These are phyloP conservation scores for Fundulus diaphanus DNA, from an alignment of 2,797 vertebrate genomes.

Conservation along the genomic window DNA sequence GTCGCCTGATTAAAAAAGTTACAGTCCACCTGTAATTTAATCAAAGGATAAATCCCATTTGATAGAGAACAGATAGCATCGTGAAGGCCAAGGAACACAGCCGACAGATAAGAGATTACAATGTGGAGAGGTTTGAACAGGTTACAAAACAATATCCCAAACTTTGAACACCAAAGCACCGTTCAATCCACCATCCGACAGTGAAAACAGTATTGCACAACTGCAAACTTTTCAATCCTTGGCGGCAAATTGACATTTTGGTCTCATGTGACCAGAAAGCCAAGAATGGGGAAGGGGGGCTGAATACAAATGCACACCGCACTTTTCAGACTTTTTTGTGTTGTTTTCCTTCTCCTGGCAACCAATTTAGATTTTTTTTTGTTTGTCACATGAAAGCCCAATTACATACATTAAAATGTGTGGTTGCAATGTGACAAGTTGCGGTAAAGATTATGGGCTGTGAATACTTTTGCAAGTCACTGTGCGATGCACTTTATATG, in stretches of 20 bases:
- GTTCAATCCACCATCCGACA: too few species aligned
- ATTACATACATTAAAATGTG: neutral
- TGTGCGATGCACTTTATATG: neutral
- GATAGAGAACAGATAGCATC: neutral
- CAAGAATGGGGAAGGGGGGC: neutral
- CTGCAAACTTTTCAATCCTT: neutral
- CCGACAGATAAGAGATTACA: too few species aligned
- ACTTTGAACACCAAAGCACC: too few species aligned
- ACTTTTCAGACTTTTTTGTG: neutral
- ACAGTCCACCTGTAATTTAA: neutral
- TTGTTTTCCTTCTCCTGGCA: neutral
- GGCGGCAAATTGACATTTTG: too few species aligned
- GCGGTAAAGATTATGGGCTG: neutral
- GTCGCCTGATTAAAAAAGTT: neutral
- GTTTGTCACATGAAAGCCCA: neutral
- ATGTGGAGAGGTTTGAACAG: too few species aligned
- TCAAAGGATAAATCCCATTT: neutral
- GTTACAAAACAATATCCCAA: too few species aligned
- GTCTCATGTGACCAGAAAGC: neutral
- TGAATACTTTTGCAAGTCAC: neutral
- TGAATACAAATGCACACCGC: neutral
- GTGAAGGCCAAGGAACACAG: neutral
- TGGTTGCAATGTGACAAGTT: neutral
- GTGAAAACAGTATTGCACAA: neutral
- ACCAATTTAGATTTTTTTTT: too few species aligned